Evolutionary conservation across 2,113 vertebrate species (phyloP).

Genomic region (Prietella phreatophila): DNA sequence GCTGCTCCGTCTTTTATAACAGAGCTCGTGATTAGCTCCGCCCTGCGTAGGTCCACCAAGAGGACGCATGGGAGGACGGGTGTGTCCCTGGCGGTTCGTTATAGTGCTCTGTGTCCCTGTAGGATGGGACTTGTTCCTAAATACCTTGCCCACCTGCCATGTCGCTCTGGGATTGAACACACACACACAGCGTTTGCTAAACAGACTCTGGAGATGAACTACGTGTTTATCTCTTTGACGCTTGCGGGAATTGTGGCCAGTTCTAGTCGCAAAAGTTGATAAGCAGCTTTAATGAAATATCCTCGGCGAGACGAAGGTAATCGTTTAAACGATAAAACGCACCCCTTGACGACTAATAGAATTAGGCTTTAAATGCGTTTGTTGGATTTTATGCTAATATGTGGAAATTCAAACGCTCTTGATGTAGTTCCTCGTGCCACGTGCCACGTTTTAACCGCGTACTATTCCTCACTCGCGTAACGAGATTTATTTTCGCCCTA

Average conservation of each 20-base stretch:
- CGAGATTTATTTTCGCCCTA: background rate
- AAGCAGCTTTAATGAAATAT: conserved; percentile 9
- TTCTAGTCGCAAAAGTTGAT: background rate
- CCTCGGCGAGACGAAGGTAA: background rate
- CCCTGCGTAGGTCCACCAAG: conserved; percentile 13
- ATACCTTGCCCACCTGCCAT: conserved; percentile 37
- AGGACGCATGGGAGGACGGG: background rate
- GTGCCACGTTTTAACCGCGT: background rate
- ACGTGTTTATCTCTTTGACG: conserved; percentile 19
- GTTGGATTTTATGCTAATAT: background rate
- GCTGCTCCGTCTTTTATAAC: conserved; percentile 26
- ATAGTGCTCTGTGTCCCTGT: background rate
- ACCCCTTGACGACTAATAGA: background rate
- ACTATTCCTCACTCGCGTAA: background rate
- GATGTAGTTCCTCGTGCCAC: background rate
- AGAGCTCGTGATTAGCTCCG: background rate
- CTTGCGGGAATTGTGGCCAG: conserved; percentile 13
- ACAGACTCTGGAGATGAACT: conserved; percentile 47
- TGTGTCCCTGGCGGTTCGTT: background rate
- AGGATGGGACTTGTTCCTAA: background rate
- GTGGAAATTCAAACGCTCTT: background rate
- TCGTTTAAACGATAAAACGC: background rate
- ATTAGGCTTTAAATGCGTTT: background rate
- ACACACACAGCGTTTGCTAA: conserved; percentile 31
- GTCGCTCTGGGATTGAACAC: conserved; percentile 45